phyloP scores from a whole-genome alignment of 2,888 invertebrate species.

The Phyto melanocephala region DNA sequence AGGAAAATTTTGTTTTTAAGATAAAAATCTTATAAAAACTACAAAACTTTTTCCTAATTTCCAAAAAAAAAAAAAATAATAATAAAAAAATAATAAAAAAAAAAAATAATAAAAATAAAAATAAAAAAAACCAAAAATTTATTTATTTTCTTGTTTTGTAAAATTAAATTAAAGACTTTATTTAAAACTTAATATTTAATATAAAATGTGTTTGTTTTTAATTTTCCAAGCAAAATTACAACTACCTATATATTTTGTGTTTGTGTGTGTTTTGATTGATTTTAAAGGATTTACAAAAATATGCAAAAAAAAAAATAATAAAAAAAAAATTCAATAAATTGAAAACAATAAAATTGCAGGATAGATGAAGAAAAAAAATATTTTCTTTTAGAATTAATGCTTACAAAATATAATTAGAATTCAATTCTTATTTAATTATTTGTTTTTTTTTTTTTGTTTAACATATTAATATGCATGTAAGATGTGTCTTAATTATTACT shows the following conservation, averaged over 20 bases:
- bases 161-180: constrained; percentile 61
- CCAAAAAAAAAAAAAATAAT: no score
- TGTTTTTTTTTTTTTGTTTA: constrained; percentile 17
- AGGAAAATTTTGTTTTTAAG: no score
- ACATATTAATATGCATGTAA: constrained; percentile 28
- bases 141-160: neutral
- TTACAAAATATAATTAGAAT: constrained; percentile 57
- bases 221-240: constrained; percentile 20
- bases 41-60: no score
- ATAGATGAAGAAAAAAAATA: constrained; percentile 14
- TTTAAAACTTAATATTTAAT: constrained; percentile 61
- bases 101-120: neutral
- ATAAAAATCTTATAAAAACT: no score
- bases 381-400: constrained; percentile 12
- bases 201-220: constrained; percentile 14
- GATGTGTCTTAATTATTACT: neutral
- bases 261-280: constrained; percentile 14
- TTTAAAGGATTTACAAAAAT: constrained; percentile 38
- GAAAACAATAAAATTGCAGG: constrained; percentile 39
- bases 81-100: neutral
- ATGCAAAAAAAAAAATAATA: constrained; percentile 34
- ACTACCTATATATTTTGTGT: no score
- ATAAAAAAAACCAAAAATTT: neutral
- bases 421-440: constrained; percentile 51
- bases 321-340: constrained; percentile 26